Conservation (phyloP, 2,113 vertebrate species). For the Cyprinodon brontotheroides region DNA sequence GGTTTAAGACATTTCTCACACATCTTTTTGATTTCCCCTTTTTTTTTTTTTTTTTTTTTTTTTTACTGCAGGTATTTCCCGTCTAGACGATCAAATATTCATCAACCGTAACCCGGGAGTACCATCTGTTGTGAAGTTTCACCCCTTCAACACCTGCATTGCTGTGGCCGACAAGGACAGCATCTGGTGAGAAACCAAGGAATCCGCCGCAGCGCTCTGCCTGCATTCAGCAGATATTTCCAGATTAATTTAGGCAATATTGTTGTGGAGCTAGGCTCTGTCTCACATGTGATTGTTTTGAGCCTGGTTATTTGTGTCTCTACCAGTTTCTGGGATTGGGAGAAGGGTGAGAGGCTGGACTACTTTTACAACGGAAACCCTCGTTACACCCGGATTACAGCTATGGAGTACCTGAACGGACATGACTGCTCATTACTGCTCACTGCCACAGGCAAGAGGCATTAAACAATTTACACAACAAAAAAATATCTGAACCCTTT, state of each 20-base stretch:
- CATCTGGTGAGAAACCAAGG: slow-evolving; percentile 86
- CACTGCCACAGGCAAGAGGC: slow-evolving; percentile 67
- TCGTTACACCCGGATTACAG: slow-evolving; percentile 93
- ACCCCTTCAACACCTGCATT: slow-evolving; percentile 95
- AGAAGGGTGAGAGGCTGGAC: slow-evolving; percentile 94
- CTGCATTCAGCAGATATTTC: background rate
- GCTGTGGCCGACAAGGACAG: slow-evolving; percentile 97
- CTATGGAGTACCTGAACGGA: slow-evolving; percentile 97
- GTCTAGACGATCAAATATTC: slow-evolving; percentile 97
- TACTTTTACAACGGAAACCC: slow-evolving; percentile 99
- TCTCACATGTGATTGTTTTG: background rate
- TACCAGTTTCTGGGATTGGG: slow-evolving; percentile 97
- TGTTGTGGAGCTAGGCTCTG: background rate
- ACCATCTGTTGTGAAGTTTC: slow-evolving; percentile 96
- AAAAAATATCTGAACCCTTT: background rate
- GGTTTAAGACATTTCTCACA: background rate
- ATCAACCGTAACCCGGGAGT: slow-evolving; percentile 97
- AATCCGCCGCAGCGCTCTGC: background rate
- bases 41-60: background rate
- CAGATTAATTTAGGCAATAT: background rate
- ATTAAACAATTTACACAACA: background rate
- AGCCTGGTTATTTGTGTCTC: background rate
- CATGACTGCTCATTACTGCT: slow-evolving; percentile 74
- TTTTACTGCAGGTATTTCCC: slow-evolving; percentile 83
- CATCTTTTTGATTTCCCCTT: background rate